Evolutionary conservation across 2,888 invertebrate genomes (phyloP).

Genomic region (Phyllotreta cruciferae): DNA sequence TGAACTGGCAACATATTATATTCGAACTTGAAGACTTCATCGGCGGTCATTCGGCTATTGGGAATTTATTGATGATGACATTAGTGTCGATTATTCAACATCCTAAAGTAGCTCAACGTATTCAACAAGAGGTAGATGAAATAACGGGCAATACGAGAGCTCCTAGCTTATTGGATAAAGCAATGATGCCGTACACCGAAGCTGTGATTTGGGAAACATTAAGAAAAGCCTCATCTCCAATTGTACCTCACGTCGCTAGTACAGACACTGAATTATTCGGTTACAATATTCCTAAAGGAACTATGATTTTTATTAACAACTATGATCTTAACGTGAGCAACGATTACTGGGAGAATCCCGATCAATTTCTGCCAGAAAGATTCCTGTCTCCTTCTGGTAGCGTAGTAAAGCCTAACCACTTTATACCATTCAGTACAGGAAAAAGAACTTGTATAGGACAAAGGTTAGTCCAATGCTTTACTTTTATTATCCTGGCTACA

Average conservation of each 20-base stretch:
- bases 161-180: slow-evolving; percentile 72
- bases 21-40: slow-evolving; percentile 87
- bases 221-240: slow-evolving; percentile 82
- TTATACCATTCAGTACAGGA: slow-evolving; percentile 86
- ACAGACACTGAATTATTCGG: slow-evolving; percentile 76
- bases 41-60: slow-evolving; percentile 88
- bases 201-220: slow-evolving; percentile 82
- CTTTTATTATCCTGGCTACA: slow-evolving; percentile 76
- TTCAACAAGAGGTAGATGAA: slow-evolving; percentile 73
- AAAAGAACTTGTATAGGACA: slow-evolving; percentile 88
- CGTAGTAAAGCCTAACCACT: slow-evolving; percentile 70
- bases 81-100: slow-evolving; percentile 73
- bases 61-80: slow-evolving; percentile 81
- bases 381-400: slow-evolving; percentile 65
- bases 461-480: slow-evolving; percentile 77
- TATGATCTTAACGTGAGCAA: slow-evolving; percentile 78
- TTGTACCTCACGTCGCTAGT: slow-evolving; percentile 88
- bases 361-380: slow-evolving; percentile 76
- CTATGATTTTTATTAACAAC: slow-evolving; percentile 84
- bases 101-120: slow-evolving; percentile 69
- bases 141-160: slow-evolving; percentile 64
- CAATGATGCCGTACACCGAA: slow-evolving; percentile 78
- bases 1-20: slow-evolving; percentile 80
- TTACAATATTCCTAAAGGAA: slow-evolving; percentile 76
- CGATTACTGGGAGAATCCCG: slow-evolving; percentile 76